Base-by-base conservation (phyloP, 2,888 invertebrate species). In the Drosophila eohydei region DNA sequence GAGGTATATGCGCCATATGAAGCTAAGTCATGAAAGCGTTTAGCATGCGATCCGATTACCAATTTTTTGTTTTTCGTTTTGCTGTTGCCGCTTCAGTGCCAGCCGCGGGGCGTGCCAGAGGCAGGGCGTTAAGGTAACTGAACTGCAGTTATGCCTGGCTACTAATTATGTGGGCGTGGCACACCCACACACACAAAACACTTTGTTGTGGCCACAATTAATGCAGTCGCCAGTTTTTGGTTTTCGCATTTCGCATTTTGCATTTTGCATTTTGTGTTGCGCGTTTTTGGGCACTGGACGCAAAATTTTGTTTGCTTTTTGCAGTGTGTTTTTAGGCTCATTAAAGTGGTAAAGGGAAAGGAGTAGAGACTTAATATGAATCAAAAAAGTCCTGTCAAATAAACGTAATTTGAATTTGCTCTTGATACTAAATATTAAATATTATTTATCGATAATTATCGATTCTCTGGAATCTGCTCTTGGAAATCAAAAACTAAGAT, bases 41-140 rank as follows among this genome's bases (percentile, higher is more conserved):
- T 89, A 79, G 84, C 84, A 89, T 85, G 89, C 84, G 89, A 85
- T 87, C 84, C 79, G 81, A 87, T 85, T 85, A 83, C 89, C 69
- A 43, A 60, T 74, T 71, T 48, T 46, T 30, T 7, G 26, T 14
- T n/a, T 55, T 4, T 21, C 40, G 14, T 9, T 41, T 6, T 34
- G 12, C 12, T 5, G 40, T 74, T 86, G 57, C 70, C 70, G 82
- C 79, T 84, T 57, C 81, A 83, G 58, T 88, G 87, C 73, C 62
- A 82, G 52, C 59, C 44, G 12, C 34, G 34, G 21, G 30, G 26
- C n/a, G n/a, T 56, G 48, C 38, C 21, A 12, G 43, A 5, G 54
- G 14, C n/a, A 26, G 28, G 40, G n/a, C 40, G 50, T 21, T 46
- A 70, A 72, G 81, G 79, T 79, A 79, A 81, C 63, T 79, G 79